Evolutionary conservation across 2,888 invertebrate species (phyloP), one percentile per base, ranked within the genome.

Genomic region (Pheosia gnoma): DNA sequence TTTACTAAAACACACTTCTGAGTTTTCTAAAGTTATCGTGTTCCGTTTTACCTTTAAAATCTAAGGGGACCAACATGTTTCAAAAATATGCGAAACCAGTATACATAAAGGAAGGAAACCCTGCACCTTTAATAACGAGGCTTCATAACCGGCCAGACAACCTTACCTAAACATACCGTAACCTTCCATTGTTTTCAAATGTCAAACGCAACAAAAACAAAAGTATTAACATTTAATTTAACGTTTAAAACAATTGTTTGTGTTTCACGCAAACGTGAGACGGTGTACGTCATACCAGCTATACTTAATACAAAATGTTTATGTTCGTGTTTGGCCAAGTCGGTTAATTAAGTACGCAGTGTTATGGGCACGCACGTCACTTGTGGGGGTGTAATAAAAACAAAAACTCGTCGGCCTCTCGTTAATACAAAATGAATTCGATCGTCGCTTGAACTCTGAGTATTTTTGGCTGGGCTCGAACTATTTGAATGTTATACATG

Each of bases 321-420:
- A 80, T 81, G 81, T 84, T 78, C 80, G 78, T 87, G 87, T 89
- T 85, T 85, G 80, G 78, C 78, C 80, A 83, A 87, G 83, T 80
- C 80, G 63, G 79, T 84, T 89, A 87, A 90, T 88, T 89, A 88
- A 85, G 81, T 78, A 77, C 74, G 81, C 73, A 74, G 74, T 83
- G 82, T 86, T 83, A 84, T 79, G 81, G 77, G 81, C 89, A 90
- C 89, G 89, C 89, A 87, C 86, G 81, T 75, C 65, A 81, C 73
- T 79, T 79, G 79, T 71, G 71, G 75, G 62, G 75, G 74, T 66
- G 63, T 68, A 84, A 84, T 83, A 82, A 85, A 83, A 87, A 86
- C 84, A 83, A 80, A 77, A 83, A 75, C 72, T 72, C 45, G 61
- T 67, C 59, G 60, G 75, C 72, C 66, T 68, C 43, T 63, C 55